Conservation (phyloP, 2,113 vertebrate genomes). For the Merops nubicus region DNA sequence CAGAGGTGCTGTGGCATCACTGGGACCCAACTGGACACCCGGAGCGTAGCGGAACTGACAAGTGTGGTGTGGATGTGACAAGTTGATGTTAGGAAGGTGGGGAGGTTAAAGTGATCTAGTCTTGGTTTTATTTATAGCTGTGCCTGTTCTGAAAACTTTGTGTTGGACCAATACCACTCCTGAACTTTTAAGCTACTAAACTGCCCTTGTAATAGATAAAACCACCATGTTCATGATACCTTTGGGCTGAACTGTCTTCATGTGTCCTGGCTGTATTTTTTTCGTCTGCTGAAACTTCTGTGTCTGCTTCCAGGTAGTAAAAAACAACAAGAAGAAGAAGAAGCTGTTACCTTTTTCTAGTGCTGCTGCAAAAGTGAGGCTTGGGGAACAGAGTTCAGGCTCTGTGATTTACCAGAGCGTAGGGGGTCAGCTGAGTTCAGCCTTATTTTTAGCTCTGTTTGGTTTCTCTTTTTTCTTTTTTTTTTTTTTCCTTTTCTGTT, state of each 20-base stretch:
- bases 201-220: neutral
- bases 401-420: constrained; percentile 29
- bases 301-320: neutral
- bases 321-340: neutral
- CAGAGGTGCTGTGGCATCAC: neutral
- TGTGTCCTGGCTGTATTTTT: neutral
- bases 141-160: neutral
- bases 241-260: neutral
- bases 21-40: fast-evolving
- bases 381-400: constrained; percentile 21
- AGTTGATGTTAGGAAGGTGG: neutral
- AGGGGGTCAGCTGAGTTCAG: constrained; percentile 49
- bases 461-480: neutral
- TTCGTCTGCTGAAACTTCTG: neutral
- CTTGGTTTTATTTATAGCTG: neutral
- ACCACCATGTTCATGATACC: neutral
- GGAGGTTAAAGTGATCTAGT: neutral
- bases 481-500: neutral
- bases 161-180: neutral
- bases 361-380: neutral
- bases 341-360: neutral
- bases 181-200: neutral
- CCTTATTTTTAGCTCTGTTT: constrained; percentile 54
- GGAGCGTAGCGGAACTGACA: neutral
- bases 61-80: neutral